These are phyloP conservation scores for Himalopsyche anomala DNA, from an alignment of 2,888 invertebrate genomes.

Conservation along the genomic window DNA sequence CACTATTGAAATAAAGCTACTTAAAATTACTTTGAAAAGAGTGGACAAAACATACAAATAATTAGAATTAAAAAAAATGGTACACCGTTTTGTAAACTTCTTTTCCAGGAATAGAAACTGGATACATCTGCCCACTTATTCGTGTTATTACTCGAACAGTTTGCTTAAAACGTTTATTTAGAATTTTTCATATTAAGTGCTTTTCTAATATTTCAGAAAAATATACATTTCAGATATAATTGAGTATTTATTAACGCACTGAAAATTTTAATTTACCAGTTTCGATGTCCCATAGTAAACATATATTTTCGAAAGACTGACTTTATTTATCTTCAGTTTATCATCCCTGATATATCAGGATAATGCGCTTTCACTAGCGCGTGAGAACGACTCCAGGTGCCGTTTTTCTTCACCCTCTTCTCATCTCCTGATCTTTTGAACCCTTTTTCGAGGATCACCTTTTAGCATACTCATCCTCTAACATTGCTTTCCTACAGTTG, in stretches of 20 bases:
- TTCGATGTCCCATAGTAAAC: not conserved
- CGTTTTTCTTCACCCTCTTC: constrained; percentile 41
- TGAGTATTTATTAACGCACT: not conserved
- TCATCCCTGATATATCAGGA: constrained; percentile 50
- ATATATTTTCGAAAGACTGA: not conserved
- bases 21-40: too few relatives aligned
- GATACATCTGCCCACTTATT: too few relatives aligned
- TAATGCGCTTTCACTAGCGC: constrained; percentile 65
- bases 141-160: too few relatives aligned
- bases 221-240: not conserved
- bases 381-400: constrained; percentile 62
- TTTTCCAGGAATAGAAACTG: too few relatives aligned
- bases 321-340: not conserved
- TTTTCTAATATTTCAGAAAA: too few relatives aligned
- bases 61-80: too few relatives aligned
- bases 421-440: constrained; percentile 56
- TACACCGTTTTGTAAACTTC: too few relatives aligned
- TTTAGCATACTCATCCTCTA: constrained; percentile 45
- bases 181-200: too few relatives aligned
- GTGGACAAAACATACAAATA: too few relatives aligned
- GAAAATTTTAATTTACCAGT: not conserved
- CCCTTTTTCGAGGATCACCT: constrained; percentile 51
- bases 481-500: constrained; percentile 46
- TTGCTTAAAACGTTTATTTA: too few relatives aligned
- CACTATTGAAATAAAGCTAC: too few relatives aligned